Base-by-base conservation (phyloP, 2,888 invertebrate species). In the Sarcophaga caerulescens region DNA sequence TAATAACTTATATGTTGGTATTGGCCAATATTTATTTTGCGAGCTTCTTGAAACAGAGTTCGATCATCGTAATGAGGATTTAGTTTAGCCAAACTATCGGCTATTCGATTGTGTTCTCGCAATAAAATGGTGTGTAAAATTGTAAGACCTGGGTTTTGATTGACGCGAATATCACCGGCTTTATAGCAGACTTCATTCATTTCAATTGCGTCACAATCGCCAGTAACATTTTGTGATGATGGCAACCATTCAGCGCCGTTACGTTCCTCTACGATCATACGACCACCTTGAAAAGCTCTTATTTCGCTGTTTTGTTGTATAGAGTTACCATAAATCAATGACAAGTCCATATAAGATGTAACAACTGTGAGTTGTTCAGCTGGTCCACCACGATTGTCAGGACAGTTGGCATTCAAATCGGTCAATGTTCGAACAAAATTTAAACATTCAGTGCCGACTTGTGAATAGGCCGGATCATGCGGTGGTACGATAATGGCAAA, bases 241-340 rank as follows among this genome's bases (percentile, higher is more conserved):
- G 97, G 97, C 1, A 96, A 94, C 95, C 96, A 97, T 89, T 96
- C 95, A 62, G 94, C 94, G 0, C 96, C 95, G 68, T 94, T 93
- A 69, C 96, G 94, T 60, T 95, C 92, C 14, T 95, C 94, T 0
- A 95, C 95, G 57, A 93, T 91, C 89, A 97, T 93, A 19, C 95
- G 94, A 0, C 98, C 98, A 0, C 96, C 96, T 63, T 94, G 93
- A 89, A 95, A 95, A 11, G 95, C 94, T 10, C 98, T 94, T 23
- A 97, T 93, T 35, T 95, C 95, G 11, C 94, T 94, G 19, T 96
- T 95, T 86, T 96, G 95, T 59, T 94, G 93, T 17, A 94, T 94
- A 4, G 94, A 95, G 85, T 95, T 97, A 1, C 98, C 98, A 90
- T 98, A 98, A 1, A 97, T 96, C 52, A 96, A 92, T 0, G 97